A percentile compares a stretch with the other conserved stretches of the same genome.
phyloP scores from a whole-genome alignment of 2,113 vertebrate genomes.

The Rallus limicola region DNA sequence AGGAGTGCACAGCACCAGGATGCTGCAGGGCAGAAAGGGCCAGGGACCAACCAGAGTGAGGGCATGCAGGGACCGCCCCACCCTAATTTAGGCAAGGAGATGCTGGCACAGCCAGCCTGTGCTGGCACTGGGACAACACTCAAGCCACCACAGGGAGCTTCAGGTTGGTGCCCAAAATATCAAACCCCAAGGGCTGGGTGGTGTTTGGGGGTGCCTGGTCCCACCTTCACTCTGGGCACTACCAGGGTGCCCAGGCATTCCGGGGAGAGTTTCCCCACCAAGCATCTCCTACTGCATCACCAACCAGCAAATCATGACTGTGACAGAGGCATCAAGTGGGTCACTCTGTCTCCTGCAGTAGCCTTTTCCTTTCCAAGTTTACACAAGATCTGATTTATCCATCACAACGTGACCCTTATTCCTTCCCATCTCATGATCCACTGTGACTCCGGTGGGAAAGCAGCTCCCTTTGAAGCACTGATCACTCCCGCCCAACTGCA shows the following conservation, averaged over 20 bases:
- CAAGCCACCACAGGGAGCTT: accelerated
- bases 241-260: accelerated
- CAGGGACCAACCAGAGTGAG: not conserved
- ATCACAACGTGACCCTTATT: not conserved
- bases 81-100: not conserved
- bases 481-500: not conserved
- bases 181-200: not conserved
- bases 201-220: accelerated
- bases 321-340: not conserved
- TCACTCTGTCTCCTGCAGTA: accelerated
- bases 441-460: accelerated
- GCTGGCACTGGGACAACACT: not conserved
- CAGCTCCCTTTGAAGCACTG: not conserved
- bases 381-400: not conserved
- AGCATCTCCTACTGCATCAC: not conserved
- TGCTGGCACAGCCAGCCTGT: accelerated
- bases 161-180: not conserved
- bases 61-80: accelerated
- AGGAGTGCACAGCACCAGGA: accelerated
- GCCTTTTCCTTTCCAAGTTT: not conserved
- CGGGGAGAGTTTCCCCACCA: accelerated
- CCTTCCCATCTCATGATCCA: accelerated
- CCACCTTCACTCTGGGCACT: accelerated
- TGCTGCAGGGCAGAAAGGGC: not conserved
- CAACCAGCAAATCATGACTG: not conserved